A percentile compares a stretch with the other conserved stretches of the same genome.
phyloP scores from a whole-genome alignment of 2,797 vertebrate genomes.

The Ptychadena robeensis region DNA sequence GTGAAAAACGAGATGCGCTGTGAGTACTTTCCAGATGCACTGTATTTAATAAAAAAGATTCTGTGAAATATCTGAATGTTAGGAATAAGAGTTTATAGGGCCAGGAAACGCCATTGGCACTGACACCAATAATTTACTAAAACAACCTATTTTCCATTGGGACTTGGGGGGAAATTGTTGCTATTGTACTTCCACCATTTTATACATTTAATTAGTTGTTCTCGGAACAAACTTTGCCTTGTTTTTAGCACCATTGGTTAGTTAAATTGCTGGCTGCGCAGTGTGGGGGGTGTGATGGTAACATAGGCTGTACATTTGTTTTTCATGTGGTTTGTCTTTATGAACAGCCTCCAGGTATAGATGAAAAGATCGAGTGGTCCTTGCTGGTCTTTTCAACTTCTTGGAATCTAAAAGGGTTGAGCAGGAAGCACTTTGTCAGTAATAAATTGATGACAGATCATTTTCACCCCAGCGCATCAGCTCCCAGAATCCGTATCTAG shows the following conservation, averaged over 20 bases:
- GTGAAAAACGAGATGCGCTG: too few relatives aligned
- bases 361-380: conserved; percentile 65
- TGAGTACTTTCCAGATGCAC: too few relatives aligned
- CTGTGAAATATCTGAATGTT: too few relatives aligned
- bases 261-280: background rate
- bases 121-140: background rate
- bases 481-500: background rate
- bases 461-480: conserved; percentile 17
- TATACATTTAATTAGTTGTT: background rate
- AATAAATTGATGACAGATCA: conserved; percentile 73
- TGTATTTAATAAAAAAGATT: too few relatives aligned
- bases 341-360: conserved; percentile 66
- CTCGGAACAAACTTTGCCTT: background rate
- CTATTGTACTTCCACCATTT: too few relatives aligned
- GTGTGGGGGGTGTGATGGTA: background rate
- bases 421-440: conserved; percentile 72
- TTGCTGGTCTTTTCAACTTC: conserved; percentile 20
- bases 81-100: background rate
- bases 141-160: background rate
- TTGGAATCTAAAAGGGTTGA: conserved; percentile 58
- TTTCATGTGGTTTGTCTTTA: conserved; percentile 72
- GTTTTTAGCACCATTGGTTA: background rate
- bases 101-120: background rate
- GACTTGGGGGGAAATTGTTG: background rate
- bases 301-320: conserved; percentile 41